Base-by-base conservation (phyloP, 2,888 invertebrate species). In the Cantharis rufa region DNA sequence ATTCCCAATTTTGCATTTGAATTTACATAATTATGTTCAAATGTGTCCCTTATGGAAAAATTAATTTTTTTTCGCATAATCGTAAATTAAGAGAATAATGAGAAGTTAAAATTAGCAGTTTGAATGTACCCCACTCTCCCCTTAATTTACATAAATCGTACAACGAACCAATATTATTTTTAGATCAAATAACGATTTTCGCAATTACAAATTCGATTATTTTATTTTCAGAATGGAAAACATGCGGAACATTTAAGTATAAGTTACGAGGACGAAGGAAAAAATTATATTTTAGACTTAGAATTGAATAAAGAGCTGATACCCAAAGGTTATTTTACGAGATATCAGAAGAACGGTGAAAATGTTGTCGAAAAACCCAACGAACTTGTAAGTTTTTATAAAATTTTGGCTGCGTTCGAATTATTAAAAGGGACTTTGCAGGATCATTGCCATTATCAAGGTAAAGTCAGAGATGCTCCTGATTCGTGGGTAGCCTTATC, bases 401-500 rank as follows among this genome's bases (percentile, higher is more conserved):
- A 76, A 27, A n/a, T 66, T 74, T 62, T 16, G 66, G 15, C 15
- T 24, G 4, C 2, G 62, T 63, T 62, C 1, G n/a, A 68, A 71
- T 75, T 28, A 32, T n/a, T 48, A 48, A n/a, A n/a, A 4, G n/a
- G 9, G 2, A 48, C 18, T 68, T 16, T 64, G 16, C 16, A 95
- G 94, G 94, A 94, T 84, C 85, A 83, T 86, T 93, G 95, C 86
- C 94, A 95, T 86, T 95, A 95, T 86, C 90, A 92, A 83, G 97
- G 97, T 75, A 91, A 90, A 79, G 91, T 97, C 74, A 90, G 94
- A 79, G 93, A 91, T 76, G 90, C 91, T 81, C 89, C 91, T 1
- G 89, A 90, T 75, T 96, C 97, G 3, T 94, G 94, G 93, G 96
- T 92, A 72, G 96, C 96, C 1, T 86, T 97, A 70, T 96, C 97